Evolutionary conservation across 2,797 vertebrate genomes (phyloP).

Genomic region (Clamator glandarius): DNA sequence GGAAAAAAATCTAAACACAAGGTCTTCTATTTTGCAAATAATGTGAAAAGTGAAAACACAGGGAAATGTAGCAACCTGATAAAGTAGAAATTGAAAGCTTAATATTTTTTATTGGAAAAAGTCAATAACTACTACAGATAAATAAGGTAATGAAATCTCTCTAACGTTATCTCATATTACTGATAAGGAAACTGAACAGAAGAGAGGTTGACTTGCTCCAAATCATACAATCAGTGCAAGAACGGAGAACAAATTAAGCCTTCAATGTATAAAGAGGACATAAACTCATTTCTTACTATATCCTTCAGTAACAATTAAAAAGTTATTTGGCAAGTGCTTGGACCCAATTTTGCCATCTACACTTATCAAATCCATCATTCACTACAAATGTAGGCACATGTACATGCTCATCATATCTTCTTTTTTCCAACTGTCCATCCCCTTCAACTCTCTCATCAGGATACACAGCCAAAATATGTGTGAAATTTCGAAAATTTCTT

Average conservation of each 20-base stretch:
- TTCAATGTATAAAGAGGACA: not conserved
- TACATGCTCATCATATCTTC: not conserved
- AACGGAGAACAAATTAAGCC: not conserved
- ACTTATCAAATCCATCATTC: not conserved
- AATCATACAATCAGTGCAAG: not conserved
- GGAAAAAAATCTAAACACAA: not conserved
- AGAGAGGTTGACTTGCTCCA: not conserved
- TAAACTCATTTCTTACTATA: not conserved
- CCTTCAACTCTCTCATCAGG: not conserved
- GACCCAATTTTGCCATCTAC: not conserved
- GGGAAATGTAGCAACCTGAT: not conserved
- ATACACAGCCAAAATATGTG: not conserved
- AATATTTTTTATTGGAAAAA: not conserved
- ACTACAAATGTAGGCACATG: not conserved
- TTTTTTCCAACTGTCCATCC: not conserved
- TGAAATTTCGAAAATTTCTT: not conserved
- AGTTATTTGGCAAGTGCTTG: not conserved
- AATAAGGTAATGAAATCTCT: not conserved
- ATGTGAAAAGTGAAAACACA: not conserved
- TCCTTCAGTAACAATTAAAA: not conserved
- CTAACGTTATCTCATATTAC: not conserved
- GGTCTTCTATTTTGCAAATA: not conserved
- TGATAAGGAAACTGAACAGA: not conserved
- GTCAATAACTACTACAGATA: not conserved
- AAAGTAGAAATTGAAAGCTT: not conserved